phyloP scores from a whole-genome alignment of 2,888 invertebrate species.

The Muscina levida region DNA sequence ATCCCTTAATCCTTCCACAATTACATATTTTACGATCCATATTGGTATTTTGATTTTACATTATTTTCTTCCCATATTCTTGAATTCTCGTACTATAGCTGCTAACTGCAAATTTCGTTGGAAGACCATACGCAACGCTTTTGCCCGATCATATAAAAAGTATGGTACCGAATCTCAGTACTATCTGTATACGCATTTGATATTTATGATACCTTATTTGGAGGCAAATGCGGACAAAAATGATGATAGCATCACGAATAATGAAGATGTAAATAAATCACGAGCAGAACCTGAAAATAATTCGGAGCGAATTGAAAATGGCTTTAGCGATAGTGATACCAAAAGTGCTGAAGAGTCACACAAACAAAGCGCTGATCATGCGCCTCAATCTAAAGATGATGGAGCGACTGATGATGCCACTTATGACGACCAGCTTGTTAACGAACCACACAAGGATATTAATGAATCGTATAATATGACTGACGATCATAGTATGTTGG shows the following conservation, averaged over 20 bases:
- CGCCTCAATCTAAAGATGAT: neutral
- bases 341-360: slow-evolving; percentile 31
- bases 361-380: neutral
- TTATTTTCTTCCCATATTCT: neutral
- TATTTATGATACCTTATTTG: slow-evolving; percentile 70
- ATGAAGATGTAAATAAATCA: neutral
- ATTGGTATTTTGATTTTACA: neutral
- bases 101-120: slow-evolving; percentile 74
- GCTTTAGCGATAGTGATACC: neutral
- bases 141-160: slow-evolving; percentile 67
- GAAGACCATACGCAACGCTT: slow-evolving; percentile 73
- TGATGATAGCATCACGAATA: neutral
- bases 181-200: slow-evolving; percentile 69
- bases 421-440: too few species aligned
- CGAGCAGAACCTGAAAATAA: too few species aligned
- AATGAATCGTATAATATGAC: neutral
- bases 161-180: slow-evolving; percentile 64
- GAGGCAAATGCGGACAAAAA: slow-evolving; percentile 48
- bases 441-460: too few species aligned
- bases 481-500: neutral
- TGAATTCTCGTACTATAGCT: slow-evolving; percentile 67
- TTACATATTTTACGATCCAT: neutral
- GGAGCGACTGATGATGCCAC: too few species aligned
- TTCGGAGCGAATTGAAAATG: neutral
- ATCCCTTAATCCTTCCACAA: too few species aligned